These are phyloP conservation scores for Eilema griseolum DNA, from an alignment of 2,888 invertebrate species.

Conservation along the genomic window DNA sequence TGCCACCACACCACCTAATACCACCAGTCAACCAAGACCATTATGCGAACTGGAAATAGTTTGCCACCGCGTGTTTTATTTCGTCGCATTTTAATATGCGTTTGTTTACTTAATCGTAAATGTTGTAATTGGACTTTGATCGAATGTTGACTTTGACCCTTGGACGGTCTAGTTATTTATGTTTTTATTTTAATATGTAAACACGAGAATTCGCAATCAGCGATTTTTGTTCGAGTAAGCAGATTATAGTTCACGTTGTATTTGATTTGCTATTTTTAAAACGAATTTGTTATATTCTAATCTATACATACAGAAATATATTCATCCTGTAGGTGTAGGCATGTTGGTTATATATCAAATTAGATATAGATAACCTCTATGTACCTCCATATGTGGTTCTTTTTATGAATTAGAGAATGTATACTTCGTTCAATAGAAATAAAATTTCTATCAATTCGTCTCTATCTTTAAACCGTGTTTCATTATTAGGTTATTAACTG, in stretches of 20 bases:
- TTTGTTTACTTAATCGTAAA: neutral
- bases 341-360: neutral
- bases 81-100: neutral
- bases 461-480: too few species aligned
- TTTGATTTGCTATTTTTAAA: constrained; percentile 8
- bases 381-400: too few species aligned
- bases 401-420: too few species aligned
- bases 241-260: neutral
- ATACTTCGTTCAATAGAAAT: too few species aligned
- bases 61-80: neutral
- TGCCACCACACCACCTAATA: too few species aligned
- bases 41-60: too few species aligned
- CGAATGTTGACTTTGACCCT: constrained; percentile 26
- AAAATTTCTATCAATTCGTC: too few species aligned
- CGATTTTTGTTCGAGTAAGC: constrained; percentile 3
- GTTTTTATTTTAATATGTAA: constrained; percentile 14
- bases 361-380: too few species aligned
- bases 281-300: neutral
- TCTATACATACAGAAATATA: neutral
- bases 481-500: too few species aligned
- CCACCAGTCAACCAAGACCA: too few species aligned
- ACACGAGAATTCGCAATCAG: constrained; percentile 14
- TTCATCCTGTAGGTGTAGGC: neutral
- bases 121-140: constrained; percentile 33
- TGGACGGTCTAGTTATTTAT: constrained; percentile 20